Percentiles rank a stretch among this genome's conserved stretches.
Conservation (phyloP, 2,113 vertebrate species). For the Fulica atra region DNA sequence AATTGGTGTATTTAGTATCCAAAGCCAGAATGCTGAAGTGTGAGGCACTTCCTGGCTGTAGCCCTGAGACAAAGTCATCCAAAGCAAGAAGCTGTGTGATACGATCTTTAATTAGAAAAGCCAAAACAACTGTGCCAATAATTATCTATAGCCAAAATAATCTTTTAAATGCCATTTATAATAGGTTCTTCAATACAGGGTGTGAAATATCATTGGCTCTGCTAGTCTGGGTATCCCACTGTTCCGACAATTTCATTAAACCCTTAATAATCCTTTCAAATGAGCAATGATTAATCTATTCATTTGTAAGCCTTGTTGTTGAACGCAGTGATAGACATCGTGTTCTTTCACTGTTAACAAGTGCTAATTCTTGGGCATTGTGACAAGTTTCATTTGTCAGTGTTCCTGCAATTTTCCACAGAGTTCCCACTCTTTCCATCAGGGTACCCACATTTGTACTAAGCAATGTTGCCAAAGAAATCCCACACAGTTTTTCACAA, state of each 20-base stretch:
- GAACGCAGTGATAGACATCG: slow-evolving; percentile 26
- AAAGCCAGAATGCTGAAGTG: neutral
- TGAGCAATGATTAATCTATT: slow-evolving; percentile 54
- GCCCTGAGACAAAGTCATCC: neutral
- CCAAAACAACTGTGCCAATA: neutral
- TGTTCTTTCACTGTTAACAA: slow-evolving; percentile 25
- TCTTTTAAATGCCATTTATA: neutral
- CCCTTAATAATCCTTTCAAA: neutral
- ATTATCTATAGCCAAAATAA: neutral
- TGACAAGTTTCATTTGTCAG: slow-evolving; percentile 59
- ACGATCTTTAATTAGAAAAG: neutral
- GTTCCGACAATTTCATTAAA: slow-evolving; percentile 30
- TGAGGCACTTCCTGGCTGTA: neutral
- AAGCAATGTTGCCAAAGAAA: slow-evolving; percentile 13
- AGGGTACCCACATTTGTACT: slow-evolving; percentile 2
- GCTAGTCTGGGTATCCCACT: neutral
- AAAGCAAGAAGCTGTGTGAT: neutral
- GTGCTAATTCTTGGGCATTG: slow-evolving; percentile 39
- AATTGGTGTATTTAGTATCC: neutral
- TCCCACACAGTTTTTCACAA: slow-evolving; percentile 5
- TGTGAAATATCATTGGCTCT: slow-evolving; percentile 2
- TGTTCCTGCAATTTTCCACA: slow-evolving; percentile 45
- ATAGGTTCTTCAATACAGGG: neutral
- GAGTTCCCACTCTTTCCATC: neutral
- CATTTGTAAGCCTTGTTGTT: slow-evolving; percentile 16